Conservation (phyloP, 1,140 invertebrate species). For the Diabrotica undecimpunctata region DNA sequence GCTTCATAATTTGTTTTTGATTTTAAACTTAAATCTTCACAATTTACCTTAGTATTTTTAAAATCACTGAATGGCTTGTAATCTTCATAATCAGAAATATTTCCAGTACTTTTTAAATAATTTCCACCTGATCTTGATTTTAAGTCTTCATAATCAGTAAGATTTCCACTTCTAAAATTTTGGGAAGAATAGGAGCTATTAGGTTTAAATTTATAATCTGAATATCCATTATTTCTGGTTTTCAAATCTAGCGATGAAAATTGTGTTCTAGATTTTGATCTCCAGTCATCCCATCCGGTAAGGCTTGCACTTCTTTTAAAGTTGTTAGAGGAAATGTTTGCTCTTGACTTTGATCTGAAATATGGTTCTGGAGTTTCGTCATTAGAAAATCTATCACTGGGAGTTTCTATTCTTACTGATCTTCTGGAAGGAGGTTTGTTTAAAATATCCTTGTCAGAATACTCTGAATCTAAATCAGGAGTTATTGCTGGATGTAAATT, state of each 20-base stretch:
- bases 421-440: slow-evolving; percentile 43
- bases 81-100: neutral
- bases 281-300: neutral
- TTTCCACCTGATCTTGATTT: neutral
- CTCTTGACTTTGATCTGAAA: slow-evolving; percentile 31
- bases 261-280: neutral
- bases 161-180: neutral
- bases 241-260: neutral
- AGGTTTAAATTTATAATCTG: neutral
- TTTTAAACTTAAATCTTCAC: neutral
- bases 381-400: slow-evolving; percentile 32
- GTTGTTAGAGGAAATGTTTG: slow-evolving; percentile 22
- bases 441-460: slow-evolving; percentile 36
- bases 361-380: slow-evolving; percentile 21
- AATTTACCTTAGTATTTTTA: no score
- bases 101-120: neutral
- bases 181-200: neutral
- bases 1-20: neutral
- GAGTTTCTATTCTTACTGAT: slow-evolving; percentile 45
- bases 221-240: neutral
- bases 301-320: neutral
- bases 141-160: neutral
- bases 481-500: slow-evolving; percentile 19
- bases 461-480: slow-evolving; percentile 34
- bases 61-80: neutral